A percentile compares a stretch with the other conserved stretches of the same genome.
Conservation (phyloP, 2,113 vertebrate genomes). For the Ophthalmolycus amberensis region DNA sequence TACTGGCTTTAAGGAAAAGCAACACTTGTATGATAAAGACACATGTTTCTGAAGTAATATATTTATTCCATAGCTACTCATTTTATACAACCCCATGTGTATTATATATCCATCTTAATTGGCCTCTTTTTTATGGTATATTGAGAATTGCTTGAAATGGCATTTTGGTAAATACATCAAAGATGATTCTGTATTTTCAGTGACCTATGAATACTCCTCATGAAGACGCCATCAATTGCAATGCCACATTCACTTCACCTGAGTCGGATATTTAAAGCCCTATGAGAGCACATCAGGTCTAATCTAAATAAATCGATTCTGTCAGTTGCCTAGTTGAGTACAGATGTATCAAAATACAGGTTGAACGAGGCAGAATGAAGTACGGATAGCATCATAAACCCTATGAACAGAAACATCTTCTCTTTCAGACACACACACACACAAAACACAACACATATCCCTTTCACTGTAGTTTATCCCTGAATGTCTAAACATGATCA, state of each 20-base stretch:
- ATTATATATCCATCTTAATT: constrained; percentile 25
- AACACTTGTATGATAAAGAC: constrained; percentile 17
- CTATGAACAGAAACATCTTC: constrained; percentile 12
- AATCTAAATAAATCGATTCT: constrained; percentile 23
- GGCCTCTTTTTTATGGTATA: not conserved
- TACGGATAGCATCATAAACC: not conserved
- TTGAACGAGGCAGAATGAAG: not conserved
- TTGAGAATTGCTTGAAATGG: constrained; percentile 5
- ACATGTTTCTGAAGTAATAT: constrained; percentile 19
- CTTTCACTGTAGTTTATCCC: constrained; percentile 21
- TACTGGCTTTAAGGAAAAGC: not conserved
- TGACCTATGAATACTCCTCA: constrained; percentile 1
- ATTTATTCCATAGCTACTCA: not conserved
- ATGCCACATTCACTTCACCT: constrained; percentile 52
- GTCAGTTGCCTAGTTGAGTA: constrained; percentile 16
- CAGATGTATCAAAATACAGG: constrained; percentile 13
- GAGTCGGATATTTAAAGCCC: constrained; percentile 48
- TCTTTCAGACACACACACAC: constrained; percentile 4
- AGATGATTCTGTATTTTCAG: constrained; percentile 1
- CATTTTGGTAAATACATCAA: constrained; percentile 23
- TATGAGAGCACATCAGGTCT: constrained; percentile 19
- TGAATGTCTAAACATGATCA: constrained; percentile 38
- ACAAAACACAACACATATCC: constrained; percentile 10
- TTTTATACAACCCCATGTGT: constrained; percentile 10
- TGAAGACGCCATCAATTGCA: constrained; percentile 23